phyloP scores from a whole-genome alignment of 1,140 invertebrate genomes.

The Drosophila equinoxialis region DNA sequence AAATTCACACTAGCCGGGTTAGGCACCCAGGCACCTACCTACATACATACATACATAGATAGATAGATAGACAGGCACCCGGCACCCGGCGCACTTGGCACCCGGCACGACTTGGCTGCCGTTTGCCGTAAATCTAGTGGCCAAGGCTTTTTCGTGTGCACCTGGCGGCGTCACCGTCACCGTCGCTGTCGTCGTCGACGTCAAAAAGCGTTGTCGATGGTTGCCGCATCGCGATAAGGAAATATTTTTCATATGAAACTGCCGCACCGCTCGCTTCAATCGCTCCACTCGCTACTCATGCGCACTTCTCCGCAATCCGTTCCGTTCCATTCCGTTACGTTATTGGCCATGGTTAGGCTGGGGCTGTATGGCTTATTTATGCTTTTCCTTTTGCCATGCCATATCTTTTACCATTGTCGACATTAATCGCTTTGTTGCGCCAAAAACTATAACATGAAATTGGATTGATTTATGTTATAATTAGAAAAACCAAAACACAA shows the following conservation, averaged over 20 bases:
- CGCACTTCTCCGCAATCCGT: constrained; percentile 5
- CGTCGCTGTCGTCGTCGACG: constrained; percentile 11
- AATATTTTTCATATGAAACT: constrained; percentile 73
- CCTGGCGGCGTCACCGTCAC: constrained; percentile 37
- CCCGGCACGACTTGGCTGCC: constrained; percentile 73
- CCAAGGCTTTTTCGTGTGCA: constrained; percentile 53
- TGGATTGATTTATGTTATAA: constrained; percentile 81
- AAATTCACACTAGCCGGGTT: constrained; percentile 73
- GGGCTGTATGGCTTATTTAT: constrained; percentile 73
- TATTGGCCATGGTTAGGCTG: constrained; percentile 63
- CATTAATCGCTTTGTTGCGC: constrained; percentile 73
- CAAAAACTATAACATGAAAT: constrained; percentile 76
- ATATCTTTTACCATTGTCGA: constrained; percentile 76
- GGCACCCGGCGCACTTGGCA: constrained; percentile 59
- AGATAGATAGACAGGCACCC: constrained; percentile 27
- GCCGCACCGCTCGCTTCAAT: constrained; percentile 23
- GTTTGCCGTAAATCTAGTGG: constrained; percentile 78
- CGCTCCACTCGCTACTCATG: constrained; percentile 18
- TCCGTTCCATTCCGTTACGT: constrained; percentile 56
- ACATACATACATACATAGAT: neutral
- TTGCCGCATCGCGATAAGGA: constrained; percentile 74
- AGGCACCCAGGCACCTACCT: neutral
- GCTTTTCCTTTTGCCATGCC: constrained; percentile 77
- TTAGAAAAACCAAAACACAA: constrained; percentile 50
- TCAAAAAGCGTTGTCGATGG: constrained; percentile 34